Percentiles rank a stretch among this genome's conserved stretches.
phyloP scores from a whole-genome alignment of 2,113 vertebrate species.

The Phylloscopus trochiloides region DNA sequence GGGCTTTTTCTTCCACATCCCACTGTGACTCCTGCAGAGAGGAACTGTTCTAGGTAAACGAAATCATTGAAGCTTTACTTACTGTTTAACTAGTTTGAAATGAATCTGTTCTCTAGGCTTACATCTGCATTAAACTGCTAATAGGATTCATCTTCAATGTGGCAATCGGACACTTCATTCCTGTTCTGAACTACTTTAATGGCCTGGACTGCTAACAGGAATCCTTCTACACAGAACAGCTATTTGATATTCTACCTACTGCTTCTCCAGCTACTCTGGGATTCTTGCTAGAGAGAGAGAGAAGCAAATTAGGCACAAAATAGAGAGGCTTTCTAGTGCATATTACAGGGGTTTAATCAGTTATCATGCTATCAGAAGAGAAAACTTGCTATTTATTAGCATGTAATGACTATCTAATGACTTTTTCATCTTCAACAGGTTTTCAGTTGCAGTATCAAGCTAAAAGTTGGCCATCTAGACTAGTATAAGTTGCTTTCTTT shows the following conservation, averaged over 20 bases:
- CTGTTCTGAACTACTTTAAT: neutral
- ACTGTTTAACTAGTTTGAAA: slow-evolving; percentile 37
- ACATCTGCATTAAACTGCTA: slow-evolving; percentile 30
- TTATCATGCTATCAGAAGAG: neutral
- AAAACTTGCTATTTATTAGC: neutral
- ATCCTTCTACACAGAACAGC: neutral
- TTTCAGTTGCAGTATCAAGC: neutral
- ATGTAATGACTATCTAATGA: neutral
- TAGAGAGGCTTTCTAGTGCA: neutral
- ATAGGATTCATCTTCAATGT: slow-evolving; percentile 24
- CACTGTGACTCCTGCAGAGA: slow-evolving; percentile 60
- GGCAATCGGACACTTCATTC: slow-evolving; percentile 4
- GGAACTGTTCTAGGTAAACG: slow-evolving; percentile 54
- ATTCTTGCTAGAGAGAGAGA: neutral
- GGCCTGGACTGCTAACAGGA: neutral
- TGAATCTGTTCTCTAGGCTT: slow-evolving; percentile 26
- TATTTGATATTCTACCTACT: neutral
- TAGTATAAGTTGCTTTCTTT: neutral
- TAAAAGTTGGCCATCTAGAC: neutral
- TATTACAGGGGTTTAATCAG: neutral
- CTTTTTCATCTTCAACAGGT: neutral
- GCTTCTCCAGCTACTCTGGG: neutral
- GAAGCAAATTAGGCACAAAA: neutral
- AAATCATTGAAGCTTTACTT: slow-evolving; percentile 35
- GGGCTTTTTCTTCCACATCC: slow-evolving; percentile 41